Evolutionary conservation across 2,113 vertebrate genomes (phyloP), one percentile per base, ranked within the genome.

Genomic region (Channa argus): DNA sequence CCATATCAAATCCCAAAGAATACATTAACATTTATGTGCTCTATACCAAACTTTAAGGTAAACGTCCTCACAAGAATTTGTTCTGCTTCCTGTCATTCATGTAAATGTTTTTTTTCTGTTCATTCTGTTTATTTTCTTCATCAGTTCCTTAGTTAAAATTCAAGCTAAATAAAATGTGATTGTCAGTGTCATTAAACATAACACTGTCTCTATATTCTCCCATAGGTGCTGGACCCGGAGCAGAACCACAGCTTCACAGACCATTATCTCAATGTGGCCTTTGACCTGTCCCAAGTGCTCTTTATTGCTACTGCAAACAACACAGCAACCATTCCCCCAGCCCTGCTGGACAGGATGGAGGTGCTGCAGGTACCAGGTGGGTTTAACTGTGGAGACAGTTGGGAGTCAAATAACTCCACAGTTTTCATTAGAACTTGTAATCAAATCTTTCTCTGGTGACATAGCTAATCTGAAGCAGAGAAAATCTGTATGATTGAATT

Each of bases 161-260:
- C 61, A 4, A 51, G 4, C 13, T 52, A 0, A 55, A 3, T 37
- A 8, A 0, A n/a, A 49, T 62, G 24, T 24, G 24, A 24, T 24
- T 24, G 24, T 0, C 7, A 51, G 11, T 44, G 24, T 53, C n/a
- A n/a, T 33, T 39, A 15, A 45, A 47, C 2, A 8, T 52, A 10
- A 67, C 6, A 61, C 1, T 0, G 6, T 55, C 5, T 62, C 24
- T 36, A 12, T 50, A 2, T 53, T 64, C 62, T 41, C 67, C 8
- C 67, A 43, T 54, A 99, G 98, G 98, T 99, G 52, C 85, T 99
- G 88, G 98, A 99, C 90, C 97, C 97, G 0, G 98, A 99, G 81
- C 98, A 99, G 86, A 99, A 99, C 86, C 97, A 99, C 91, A 96
- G 96, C 90, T 99, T 99, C 92, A 99, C 97, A 0, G 97, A 99